These are phyloP conservation scores for Picathartes gymnocephalus DNA, from an alignment of 2,113 vertebrate genomes.

Conservation along the genomic window DNA sequence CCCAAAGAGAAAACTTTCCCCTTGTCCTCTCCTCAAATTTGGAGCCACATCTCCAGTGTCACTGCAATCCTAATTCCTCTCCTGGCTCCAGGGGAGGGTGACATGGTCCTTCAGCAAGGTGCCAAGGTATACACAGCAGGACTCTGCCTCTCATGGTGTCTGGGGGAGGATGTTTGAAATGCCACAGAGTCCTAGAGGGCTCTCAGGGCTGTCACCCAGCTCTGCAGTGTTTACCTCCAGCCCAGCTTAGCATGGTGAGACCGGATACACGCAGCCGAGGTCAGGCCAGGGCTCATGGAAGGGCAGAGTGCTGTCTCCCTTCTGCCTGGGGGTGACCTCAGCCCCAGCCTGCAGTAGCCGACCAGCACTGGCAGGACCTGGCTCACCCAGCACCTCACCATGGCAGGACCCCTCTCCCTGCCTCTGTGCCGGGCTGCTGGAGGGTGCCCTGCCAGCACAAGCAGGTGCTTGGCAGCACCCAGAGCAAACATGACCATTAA, in stretches of 20 bases:
- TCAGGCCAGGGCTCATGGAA: background rate
- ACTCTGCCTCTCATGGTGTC: background rate
- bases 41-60: background rate
- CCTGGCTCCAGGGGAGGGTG: background rate
- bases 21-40: background rate
- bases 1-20: background rate
- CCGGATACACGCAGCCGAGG: fast-evolving
- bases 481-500: background rate
- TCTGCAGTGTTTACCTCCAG: background rate
- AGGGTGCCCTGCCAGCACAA: background rate
- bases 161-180: background rate
- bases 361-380: background rate
- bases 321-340: background rate
- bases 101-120: background rate
- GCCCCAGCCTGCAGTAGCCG: background rate
- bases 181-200: background rate
- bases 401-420: fast-evolving
- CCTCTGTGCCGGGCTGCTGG: background rate
- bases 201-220: background rate
- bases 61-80: background rate
- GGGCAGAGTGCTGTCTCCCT: background rate
- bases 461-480: background rate
- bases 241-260: fast-evolving
- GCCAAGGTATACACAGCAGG: background rate
- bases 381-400: background rate